phyloP scores from a whole-genome alignment of 2,113 vertebrate species.

The Daubentonia madagascariensis region DNA sequence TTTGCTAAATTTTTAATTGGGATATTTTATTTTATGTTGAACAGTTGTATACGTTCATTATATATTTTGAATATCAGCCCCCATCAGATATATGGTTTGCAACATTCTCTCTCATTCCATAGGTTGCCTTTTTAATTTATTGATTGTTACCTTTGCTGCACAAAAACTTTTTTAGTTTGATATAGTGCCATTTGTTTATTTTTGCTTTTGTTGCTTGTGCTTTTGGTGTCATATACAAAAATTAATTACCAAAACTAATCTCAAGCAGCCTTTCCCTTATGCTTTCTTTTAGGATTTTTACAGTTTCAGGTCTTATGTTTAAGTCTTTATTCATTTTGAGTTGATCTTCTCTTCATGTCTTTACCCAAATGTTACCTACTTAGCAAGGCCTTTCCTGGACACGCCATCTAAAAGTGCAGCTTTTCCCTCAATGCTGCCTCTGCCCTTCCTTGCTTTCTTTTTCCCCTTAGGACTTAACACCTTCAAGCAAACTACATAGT shows the following conservation, averaged over 20 bases:
- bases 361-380: neutral
- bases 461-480: neutral
- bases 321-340: neutral
- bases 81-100: neutral
- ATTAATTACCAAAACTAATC: neutral
- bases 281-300: neutral
- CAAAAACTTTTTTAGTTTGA: neutral
- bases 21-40: neutral
- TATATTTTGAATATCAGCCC: neutral
- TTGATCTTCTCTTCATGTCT: neutral
- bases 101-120: neutral
- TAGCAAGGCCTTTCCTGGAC: neutral
- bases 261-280: neutral
- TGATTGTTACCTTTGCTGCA: neutral
- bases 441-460: neutral
- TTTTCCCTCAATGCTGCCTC: neutral
- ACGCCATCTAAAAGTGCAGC: neutral
- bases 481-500: neutral
- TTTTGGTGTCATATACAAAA: neutral
- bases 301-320: neutral
- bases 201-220: neutral
- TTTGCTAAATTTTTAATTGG: neutral
- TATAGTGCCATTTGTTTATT: neutral
- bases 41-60: neutral
- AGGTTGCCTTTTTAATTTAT: neutral